Evolutionary conservation across 2,797 vertebrate species (phyloP).

Genomic region (Scyliorhinus canicula): DNA sequence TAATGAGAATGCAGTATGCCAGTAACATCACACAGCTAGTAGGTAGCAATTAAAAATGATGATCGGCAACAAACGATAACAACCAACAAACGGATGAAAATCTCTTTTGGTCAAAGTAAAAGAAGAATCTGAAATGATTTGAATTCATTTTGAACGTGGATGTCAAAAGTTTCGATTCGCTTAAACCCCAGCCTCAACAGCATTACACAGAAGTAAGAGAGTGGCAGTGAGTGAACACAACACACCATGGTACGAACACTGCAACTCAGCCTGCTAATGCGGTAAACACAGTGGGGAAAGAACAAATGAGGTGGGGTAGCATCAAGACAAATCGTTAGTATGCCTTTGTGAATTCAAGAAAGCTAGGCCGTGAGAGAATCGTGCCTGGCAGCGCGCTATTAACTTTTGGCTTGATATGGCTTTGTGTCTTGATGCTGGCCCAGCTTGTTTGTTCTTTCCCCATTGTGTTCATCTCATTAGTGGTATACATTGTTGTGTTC

Average conservation of each 20-base stretch:
- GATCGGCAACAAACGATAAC: neutral
- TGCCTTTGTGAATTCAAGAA: neutral
- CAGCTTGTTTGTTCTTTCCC: neutral
- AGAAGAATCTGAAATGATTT: neutral
- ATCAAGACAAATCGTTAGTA: neutral
- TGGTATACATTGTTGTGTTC: neutral
- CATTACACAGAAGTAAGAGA: neutral
- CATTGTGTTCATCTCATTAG: neutral
- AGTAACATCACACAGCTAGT: neutral
- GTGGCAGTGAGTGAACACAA: neutral
- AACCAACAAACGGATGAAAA: neutral
- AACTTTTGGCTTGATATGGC: neutral
- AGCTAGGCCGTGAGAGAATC: neutral
- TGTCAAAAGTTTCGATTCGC: neutral
- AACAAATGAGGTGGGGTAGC: neutral
- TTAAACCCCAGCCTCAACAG: neutral
- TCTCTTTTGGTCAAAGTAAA: neutral
- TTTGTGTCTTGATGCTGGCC: neutral
- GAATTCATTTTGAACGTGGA: neutral
- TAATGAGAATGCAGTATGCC: neutral
- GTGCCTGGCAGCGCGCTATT: neutral
- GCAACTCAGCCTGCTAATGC: neutral
- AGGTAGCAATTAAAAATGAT: neutral
- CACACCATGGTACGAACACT: neutral
- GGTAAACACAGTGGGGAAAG: neutral